phyloP scores from a whole-genome alignment of 2,888 invertebrate genomes.

The Papilio protenor region DNA sequence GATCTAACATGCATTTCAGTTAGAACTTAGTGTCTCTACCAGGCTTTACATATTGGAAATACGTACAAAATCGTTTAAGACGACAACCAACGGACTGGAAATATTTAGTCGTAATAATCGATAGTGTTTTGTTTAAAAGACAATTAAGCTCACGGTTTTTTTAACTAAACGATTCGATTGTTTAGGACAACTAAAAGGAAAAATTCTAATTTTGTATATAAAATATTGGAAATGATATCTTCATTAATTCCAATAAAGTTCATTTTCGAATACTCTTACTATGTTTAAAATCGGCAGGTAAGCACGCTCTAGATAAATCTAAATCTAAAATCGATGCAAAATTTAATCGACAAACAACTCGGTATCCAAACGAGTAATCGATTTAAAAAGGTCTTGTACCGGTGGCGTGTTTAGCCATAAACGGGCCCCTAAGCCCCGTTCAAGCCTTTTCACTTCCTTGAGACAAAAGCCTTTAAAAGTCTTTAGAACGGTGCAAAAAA shows the following conservation, averaged over 20 bases:
- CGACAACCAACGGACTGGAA: too few relatives aligned
- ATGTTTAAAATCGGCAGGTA: slow-evolving; percentile 21
- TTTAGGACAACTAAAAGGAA: too few relatives aligned
- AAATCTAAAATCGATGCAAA: slow-evolving; percentile 41
- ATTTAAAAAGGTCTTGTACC: slow-evolving; percentile 6
- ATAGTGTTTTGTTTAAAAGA: too few relatives aligned
- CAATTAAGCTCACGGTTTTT: too few relatives aligned
- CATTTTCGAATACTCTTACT: slow-evolving; percentile 10
- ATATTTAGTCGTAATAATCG: too few relatives aligned
- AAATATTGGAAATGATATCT: slow-evolving; percentile 32
- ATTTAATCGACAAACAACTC: slow-evolving; percentile 1
- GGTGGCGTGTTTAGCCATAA: slow-evolving; percentile 60
- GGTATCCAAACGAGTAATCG: neutral
- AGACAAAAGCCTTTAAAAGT: slow-evolving; percentile 76
- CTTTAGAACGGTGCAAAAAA: slow-evolving; percentile 73
- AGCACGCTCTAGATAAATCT: slow-evolving; percentile 23
- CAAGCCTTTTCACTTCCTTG: slow-evolving; percentile 68
- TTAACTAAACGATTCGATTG: too few relatives aligned
- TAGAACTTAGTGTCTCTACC: too few relatives aligned
- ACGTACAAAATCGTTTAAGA: too few relatives aligned
- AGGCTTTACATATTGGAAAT: too few relatives aligned
- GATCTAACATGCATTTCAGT: too few relatives aligned
- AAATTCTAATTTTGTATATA: too few relatives aligned
- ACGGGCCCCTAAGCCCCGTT: slow-evolving; percentile 62
- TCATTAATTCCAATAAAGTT: slow-evolving; percentile 28